Evolutionary conservation across 2,888 invertebrate genomes (phyloP).

Genomic region (Hydropsyche betteni): DNA sequence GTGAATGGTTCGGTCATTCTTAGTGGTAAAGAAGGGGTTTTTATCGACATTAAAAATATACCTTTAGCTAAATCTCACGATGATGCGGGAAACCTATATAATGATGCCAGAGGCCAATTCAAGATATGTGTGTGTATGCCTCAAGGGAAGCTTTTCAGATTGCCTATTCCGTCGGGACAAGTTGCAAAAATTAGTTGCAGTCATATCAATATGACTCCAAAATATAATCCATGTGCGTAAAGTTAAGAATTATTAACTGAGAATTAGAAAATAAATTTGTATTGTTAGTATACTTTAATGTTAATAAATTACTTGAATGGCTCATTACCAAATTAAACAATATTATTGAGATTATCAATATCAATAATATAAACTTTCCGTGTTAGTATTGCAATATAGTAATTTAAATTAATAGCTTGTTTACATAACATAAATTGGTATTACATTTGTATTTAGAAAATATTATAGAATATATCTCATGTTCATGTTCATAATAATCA

Average conservation of each 20-base stretch:
- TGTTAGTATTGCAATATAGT: too few relatives aligned
- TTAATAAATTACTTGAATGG: too few relatives aligned
- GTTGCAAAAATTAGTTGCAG: conserved; percentile 67
- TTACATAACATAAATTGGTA: too few relatives aligned
- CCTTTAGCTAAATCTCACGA: conserved; percentile 69
- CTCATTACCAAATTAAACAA: too few relatives aligned
- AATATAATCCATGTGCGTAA: conserved; percentile 72
- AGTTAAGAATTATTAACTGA: conserved; percentile 5
- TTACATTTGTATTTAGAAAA: too few relatives aligned
- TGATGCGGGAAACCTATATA: conserved; percentile 59
- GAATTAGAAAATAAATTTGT: too few relatives aligned
- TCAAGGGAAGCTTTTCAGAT: conserved; percentile 81
- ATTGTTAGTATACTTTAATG: too few relatives aligned
- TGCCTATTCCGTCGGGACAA: conserved; percentile 73
- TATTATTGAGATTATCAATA: too few relatives aligned
- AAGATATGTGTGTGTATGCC: conserved; percentile 94
- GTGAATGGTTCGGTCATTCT: conserved; percentile 78
- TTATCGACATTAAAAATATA: conserved; percentile 75
- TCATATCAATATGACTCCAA: conserved; percentile 68
- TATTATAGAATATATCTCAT: too few relatives aligned
- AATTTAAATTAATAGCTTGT: too few relatives aligned
- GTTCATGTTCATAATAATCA: too few relatives aligned
- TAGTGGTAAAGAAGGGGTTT: conserved; percentile 75
- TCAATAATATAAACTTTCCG: too few relatives aligned
- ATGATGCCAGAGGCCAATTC: conserved; percentile 68